phyloP scores from a whole-genome alignment of 2,113 vertebrate genomes.

The Pampusana beccarii region DNA sequence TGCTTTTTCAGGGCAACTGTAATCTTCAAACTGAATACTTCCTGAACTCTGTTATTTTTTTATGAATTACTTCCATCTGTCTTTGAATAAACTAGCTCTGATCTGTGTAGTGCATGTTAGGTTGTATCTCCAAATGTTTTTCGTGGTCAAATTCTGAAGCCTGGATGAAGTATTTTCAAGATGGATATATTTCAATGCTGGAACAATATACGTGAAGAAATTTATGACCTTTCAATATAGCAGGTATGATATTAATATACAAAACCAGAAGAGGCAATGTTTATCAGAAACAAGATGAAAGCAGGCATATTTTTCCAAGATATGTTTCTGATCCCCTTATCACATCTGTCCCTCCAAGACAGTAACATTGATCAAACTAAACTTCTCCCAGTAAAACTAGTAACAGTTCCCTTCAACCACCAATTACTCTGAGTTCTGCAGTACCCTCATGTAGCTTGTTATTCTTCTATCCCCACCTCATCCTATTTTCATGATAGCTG shows the following conservation, averaged over 20 bases:
- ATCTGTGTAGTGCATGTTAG: neutral
- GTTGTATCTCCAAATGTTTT: neutral
- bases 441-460: neutral
- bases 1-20: conserved; percentile 8
- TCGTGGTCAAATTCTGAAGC: neutral
- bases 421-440: neutral
- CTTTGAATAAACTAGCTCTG: neutral
- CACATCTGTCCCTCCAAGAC: neutral
- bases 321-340: neutral
- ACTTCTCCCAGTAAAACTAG: neutral
- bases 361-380: neutral
- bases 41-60: conserved; percentile 15
- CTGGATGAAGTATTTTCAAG: neutral
- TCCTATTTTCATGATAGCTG: neutral
- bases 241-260: neutral
- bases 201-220: neutral
- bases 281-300: neutral
- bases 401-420: neutral
- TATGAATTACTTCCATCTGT: conserved; percentile 39
- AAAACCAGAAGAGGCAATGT: neutral
- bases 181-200: neutral
- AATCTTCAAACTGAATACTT: neutral
- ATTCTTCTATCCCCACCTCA: neutral
- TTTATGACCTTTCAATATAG: neutral
- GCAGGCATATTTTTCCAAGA: neutral